Percentiles rank a stretch among this genome's conserved stretches.
Evolutionary conservation across 2,888 invertebrate genomes (phyloP).

Genomic region (Tetragnatha montana): DNA sequence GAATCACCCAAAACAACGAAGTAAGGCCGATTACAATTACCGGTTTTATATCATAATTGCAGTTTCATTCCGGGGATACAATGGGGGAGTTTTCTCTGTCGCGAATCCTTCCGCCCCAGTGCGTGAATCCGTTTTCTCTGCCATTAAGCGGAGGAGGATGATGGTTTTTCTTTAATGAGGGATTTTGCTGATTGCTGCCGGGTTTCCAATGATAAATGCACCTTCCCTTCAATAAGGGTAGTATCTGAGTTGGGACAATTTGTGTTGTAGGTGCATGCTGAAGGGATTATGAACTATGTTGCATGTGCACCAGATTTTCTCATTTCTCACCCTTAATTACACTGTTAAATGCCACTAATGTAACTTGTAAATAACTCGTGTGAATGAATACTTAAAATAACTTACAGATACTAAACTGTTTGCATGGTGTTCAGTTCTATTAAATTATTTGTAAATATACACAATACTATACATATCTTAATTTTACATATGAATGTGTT

Average conservation of each 20-base stretch:
- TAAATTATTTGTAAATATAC: no score
- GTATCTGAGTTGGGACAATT: neutral
- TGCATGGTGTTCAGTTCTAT: no score
- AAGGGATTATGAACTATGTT: neutral
- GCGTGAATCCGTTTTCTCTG: neutral
- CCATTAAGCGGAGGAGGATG: neutral
- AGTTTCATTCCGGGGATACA: neutral
- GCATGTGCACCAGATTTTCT: no score
- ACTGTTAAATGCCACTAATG: no score
- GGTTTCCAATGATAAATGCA: neutral
- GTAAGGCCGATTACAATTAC: constrained; percentile 75
- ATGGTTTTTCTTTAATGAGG: neutral
- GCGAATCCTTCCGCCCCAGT: neutral
- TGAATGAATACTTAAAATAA: no score
- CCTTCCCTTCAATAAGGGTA: neutral
- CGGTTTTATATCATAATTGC: neutral
- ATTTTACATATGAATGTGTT: no score
- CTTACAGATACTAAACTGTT: no score
- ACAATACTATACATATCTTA: no score
- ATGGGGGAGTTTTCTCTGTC: neutral
- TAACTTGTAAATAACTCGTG: no score
- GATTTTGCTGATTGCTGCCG: neutral
- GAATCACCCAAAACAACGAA: constrained; percentile 81
- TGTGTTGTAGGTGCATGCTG: neutral
- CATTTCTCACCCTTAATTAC: no score